Evolutionary conservation across 2,888 invertebrate genomes (phyloP).

Genomic region (Nemotelus pantherinus): DNA sequence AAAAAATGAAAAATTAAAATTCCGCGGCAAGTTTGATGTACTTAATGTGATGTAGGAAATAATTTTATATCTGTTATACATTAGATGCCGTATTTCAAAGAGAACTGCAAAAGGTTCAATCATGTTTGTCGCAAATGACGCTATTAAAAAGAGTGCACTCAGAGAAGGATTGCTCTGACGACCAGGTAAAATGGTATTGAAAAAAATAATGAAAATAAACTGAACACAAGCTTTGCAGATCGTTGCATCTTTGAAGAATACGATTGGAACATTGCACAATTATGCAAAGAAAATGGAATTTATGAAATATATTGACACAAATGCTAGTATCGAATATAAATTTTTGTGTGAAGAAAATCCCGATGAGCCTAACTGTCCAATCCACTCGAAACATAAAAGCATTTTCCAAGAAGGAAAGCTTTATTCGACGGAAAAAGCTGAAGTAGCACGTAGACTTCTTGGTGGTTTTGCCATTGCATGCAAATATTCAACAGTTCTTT

Average conservation of each 20-base stretch:
- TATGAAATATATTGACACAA: constrained; percentile 47
- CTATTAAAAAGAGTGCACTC: not conserved
- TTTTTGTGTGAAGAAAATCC: constrained; percentile 44
- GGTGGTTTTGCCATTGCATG: constrained; percentile 45
- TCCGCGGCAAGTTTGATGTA: constrained; percentile 36
- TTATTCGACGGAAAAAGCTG: constrained; percentile 46
- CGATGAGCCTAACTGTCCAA: not conserved
- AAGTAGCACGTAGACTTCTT: constrained; percentile 42
- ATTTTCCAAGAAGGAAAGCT: constrained; percentile 41
- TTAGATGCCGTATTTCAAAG: constrained; percentile 41
- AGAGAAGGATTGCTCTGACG: not conserved
- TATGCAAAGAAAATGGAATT: constrained; percentile 43
- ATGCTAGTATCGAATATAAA: constrained; percentile 44
- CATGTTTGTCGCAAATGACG: constrained; percentile 43
- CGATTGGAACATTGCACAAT: constrained; percentile 14
- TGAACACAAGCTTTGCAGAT: constrained; percentile 22
- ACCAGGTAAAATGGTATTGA: not conserved
- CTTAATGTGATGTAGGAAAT: not conserved
- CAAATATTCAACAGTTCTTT: constrained; percentile 32
- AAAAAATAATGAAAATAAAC: not conserved
- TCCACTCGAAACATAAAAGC: constrained; percentile 22
- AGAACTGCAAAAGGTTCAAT: constrained; percentile 42
- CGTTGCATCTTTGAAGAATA: not conserved
- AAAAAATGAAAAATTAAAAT: constrained; percentile 25
- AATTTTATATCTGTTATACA: constrained; percentile 4